Percentiles rank a stretch among this genome's conserved stretches.
Conservation (phyloP, 2,797 vertebrate genomes). For the Spizella passerina region DNA sequence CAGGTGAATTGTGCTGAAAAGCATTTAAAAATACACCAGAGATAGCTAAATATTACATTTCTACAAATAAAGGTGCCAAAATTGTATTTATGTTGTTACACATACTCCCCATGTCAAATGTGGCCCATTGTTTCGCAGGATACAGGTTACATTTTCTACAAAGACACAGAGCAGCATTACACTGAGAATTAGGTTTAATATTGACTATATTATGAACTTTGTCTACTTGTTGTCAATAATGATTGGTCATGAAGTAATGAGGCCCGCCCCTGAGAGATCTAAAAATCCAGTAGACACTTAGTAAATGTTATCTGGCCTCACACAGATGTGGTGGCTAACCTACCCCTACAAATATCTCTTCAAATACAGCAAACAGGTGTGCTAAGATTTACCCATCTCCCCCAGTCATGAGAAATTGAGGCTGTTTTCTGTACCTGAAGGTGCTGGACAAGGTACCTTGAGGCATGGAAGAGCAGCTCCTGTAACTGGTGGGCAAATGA, state of each 20-base stretch:
- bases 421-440: neutral
- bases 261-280: neutral
- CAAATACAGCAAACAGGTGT: neutral
- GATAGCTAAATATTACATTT: neutral
- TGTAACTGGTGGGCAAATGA: neutral
- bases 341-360: neutral
- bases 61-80: neutral
- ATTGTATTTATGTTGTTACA: neutral
- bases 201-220: neutral
- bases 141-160: neutral
- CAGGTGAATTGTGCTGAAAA: neutral
- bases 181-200: neutral
- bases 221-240: neutral
- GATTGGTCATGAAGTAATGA: neutral
- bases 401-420: accelerated
- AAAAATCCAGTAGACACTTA: neutral
- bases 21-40: neutral
- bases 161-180: neutral
- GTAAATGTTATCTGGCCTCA: neutral
- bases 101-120: neutral
- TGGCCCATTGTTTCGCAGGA: neutral
- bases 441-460: neutral
- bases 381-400: neutral
- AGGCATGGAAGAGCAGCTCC: neutral
- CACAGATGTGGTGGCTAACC: neutral